These are phyloP conservation scores for Acropora tenuis DNA, from an alignment of 64 coral and sea anemone genomes.

Conservation along the genomic window DNA sequence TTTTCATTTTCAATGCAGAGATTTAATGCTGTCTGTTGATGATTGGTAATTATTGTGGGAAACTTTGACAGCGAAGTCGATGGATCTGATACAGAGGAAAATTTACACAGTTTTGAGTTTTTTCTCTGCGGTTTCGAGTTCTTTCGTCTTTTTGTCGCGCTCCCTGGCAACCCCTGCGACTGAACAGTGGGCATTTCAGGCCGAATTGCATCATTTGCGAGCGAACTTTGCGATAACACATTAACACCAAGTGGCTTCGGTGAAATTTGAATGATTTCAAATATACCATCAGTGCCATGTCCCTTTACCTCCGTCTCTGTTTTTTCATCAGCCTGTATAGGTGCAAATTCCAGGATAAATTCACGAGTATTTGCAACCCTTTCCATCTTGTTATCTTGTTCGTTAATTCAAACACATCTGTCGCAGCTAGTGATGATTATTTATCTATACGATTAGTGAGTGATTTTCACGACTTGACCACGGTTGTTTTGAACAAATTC, in stretches of 20 bases:
- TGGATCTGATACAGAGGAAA: background rate
- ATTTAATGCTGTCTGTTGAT: background rate
- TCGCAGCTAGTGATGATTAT: background rate
- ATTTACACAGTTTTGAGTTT: background rate
- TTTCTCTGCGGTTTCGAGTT: background rate
- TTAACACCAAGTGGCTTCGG: background rate
- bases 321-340: background rate
- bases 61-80: background rate
- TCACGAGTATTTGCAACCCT: background rate
- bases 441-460: background rate
- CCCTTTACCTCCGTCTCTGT: background rate
- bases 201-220: background rate
- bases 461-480: too few relatives aligned
- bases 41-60: background rate
- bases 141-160: background rate
- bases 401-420: background rate
- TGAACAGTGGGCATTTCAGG: background rate
- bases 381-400: background rate
- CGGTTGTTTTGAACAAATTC: too few relatives aligned
- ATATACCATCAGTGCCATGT: background rate
- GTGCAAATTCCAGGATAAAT: slow-evolving; percentile 1
- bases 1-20: background rate
- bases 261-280: background rate
- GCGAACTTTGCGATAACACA: background rate
- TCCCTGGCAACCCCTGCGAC: background rate